Percentiles rank a stretch among this genome's conserved stretches.
Conservation (phyloP, 1,140 invertebrate species). For the Galleria mellonella region DNA sequence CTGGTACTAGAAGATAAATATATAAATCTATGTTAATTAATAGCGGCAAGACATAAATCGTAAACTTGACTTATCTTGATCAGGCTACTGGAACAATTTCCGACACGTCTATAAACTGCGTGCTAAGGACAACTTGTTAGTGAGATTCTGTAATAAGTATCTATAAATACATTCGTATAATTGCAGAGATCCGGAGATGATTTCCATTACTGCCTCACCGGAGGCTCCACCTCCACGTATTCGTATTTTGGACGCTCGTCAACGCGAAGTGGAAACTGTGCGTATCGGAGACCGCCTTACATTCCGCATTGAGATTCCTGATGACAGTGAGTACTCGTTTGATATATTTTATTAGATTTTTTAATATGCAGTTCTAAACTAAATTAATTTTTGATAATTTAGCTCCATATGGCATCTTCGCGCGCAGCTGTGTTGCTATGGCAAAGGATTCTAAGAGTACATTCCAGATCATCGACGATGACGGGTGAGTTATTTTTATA, state of each 20-base stretch:
- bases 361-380: background rate
- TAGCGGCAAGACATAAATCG: too few species aligned
- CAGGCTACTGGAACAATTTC: too few species aligned
- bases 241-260: constrained; percentile 88
- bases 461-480: constrained; percentile 96
- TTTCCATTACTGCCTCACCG: constrained; percentile 94
- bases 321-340: constrained; percentile 87
- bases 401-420: constrained; percentile 97
- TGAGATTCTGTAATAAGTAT: background rate
- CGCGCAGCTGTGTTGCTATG: constrained; percentile 96
- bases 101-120: too few species aligned
- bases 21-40: too few species aligned
- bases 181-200: constrained; percentile 92
- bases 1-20: too few species aligned
- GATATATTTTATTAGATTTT: background rate
- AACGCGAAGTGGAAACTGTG: constrained; percentile 93
- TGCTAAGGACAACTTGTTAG: background rate
- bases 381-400: constrained; percentile 28
- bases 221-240: constrained; percentile 96
- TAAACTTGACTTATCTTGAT: too few species aligned
- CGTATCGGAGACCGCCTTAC: constrained; percentile 95
- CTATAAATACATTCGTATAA: background rate
- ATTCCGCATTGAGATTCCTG: constrained; percentile 96
- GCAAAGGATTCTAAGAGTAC: constrained; percentile 96
- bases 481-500: constrained; percentile 80